These are phyloP conservation scores for Gallinago paraguaiae DNA, from an alignment of 2,113 vertebrate genomes.

Conservation along the genomic window DNA sequence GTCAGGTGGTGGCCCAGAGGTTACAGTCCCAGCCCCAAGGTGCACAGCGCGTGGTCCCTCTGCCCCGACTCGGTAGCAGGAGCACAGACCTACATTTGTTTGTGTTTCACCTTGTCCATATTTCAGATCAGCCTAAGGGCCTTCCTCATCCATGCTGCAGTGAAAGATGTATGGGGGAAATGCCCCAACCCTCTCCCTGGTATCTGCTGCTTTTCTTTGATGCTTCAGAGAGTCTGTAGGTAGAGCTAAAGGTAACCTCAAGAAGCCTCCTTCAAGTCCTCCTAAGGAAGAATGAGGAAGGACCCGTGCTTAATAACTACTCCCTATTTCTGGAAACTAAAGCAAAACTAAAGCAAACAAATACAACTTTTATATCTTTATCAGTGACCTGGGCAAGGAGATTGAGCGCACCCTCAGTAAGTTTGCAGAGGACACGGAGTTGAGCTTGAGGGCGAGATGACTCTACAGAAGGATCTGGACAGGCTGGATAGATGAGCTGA, in stretches of 20 bases:
- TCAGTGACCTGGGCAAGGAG: too few species aligned
- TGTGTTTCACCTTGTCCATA: not conserved
- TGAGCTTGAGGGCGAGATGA: too few species aligned
- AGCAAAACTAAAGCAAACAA: not conserved
- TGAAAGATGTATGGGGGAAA: not conserved
- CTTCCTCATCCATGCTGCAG: not conserved
- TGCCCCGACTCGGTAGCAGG: not conserved
- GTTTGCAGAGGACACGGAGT: too few species aligned
- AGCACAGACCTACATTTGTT: rapidly evolving
- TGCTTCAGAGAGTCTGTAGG: not conserved
- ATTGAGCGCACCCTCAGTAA: too few species aligned
- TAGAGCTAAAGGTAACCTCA: not conserved
- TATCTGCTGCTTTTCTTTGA: not conserved
- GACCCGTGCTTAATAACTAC: not conserved
- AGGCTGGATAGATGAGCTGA: too few species aligned
- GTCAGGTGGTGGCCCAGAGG: not conserved
- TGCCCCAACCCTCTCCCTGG: not conserved
- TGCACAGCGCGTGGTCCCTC: not conserved
- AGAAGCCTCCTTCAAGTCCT: not conserved
- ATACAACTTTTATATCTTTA: not conserved
- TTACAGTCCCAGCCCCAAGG: not conserved
- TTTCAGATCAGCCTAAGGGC: not conserved
- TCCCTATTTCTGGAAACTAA: not conserved
- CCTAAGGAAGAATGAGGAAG: not conserved
- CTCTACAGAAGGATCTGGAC: too few species aligned